phyloP scores from a whole-genome alignment of 2,888 invertebrate genomes.

The Stegana nigrithorax region DNA sequence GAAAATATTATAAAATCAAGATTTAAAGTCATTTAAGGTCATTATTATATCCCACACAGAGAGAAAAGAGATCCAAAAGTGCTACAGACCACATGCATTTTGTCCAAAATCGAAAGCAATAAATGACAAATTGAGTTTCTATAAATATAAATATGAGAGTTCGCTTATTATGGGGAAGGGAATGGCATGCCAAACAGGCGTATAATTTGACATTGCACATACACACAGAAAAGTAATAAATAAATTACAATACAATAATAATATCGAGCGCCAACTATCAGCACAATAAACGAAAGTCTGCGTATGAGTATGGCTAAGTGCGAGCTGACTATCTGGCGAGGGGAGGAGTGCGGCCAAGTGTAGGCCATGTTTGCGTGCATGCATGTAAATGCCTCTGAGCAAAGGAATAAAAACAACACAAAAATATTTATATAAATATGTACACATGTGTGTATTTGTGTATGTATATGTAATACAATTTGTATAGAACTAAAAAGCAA shows the following conservation, averaged over 20 bases:
- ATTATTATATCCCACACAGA: not conserved
- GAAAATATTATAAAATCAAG: conserved; percentile 5
- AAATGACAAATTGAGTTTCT: conserved; percentile 17
- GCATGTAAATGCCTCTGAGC: not conserved
- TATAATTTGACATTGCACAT: not conserved
- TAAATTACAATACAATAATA: not conserved
- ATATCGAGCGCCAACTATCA: too few relatives aligned
- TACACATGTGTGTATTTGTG: not conserved
- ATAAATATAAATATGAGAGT: conserved; percentile 8
- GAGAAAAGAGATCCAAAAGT: not conserved
- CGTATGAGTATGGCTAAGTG: too few relatives aligned
- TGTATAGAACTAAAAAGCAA: conserved; percentile 44
- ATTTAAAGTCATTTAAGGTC: not conserved
- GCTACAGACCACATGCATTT: not conserved
- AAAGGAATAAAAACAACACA: not conserved
- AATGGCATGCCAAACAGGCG: not conserved
- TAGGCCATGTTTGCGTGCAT: not conserved
- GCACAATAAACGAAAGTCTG: too few relatives aligned
- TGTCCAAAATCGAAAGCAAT: not conserved
- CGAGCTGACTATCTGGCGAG: not conserved
- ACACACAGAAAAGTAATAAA: not conserved
- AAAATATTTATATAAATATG: not conserved
- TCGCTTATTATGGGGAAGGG: not conserved
- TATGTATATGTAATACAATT: too few relatives aligned
- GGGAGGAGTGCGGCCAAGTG: too few relatives aligned